Conservation (phyloP, 2,888 invertebrate species). For the Aspidiotus destructor region DNA sequence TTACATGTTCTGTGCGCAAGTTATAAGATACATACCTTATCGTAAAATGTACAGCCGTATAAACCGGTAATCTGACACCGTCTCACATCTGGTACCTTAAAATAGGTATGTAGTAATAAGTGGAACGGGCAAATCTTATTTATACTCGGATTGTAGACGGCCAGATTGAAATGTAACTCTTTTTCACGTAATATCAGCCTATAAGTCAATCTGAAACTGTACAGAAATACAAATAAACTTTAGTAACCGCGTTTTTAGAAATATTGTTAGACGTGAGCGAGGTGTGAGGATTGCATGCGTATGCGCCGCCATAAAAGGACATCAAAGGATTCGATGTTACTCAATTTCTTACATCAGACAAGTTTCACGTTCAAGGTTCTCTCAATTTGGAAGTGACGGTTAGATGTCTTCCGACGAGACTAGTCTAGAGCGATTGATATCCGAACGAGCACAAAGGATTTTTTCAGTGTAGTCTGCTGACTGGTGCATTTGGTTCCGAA, state of each 20-base stretch:
- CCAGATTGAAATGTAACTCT: conserved; percentile 84
- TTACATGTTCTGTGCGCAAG: neutral
- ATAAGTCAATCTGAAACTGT: conserved; percentile 82
- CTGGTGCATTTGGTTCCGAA: no score
- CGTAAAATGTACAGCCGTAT: conserved; percentile 80
- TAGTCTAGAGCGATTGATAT: no score
- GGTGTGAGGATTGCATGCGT: no score
- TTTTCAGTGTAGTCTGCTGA: no score
- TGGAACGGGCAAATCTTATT: conserved; percentile 84
- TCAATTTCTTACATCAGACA: no score
- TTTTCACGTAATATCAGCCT: conserved; percentile 82
- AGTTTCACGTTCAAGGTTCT: no score
- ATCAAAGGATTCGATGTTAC: no score
- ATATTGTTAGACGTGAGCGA: no score
- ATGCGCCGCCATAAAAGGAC: neutral
- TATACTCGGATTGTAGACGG: conserved; percentile 87
- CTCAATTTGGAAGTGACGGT: no score
- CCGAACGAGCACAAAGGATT: no score
- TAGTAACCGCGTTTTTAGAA: neutral
- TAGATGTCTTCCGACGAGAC: no score
- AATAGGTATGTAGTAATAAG: conserved; percentile 85
- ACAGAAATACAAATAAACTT: neutral
- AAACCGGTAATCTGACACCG: conserved; percentile 86
- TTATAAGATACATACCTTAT: conserved; percentile 54
- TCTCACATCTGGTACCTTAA: conserved; percentile 88